Percentiles rank a stretch among this genome's conserved stretches.
Conservation (phyloP, 1,140 invertebrate species). For the Microplitis mediator region DNA sequence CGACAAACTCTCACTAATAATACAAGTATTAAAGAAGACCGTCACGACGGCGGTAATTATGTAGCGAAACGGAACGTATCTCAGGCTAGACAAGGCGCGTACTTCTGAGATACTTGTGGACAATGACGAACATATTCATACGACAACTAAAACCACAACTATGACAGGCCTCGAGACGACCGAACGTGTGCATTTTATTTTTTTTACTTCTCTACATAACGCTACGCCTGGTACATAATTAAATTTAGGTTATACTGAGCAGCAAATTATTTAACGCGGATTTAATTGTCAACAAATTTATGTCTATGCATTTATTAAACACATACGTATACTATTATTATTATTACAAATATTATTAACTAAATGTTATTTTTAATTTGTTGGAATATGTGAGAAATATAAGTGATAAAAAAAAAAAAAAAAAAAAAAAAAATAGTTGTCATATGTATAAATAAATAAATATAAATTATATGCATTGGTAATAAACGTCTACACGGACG, state of each 20-base stretch:
- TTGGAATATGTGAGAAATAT: no score
- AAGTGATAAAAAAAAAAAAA: no score
- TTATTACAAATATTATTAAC: no score
- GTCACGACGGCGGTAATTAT: slow-evolving; percentile 19
- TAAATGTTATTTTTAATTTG: no score
- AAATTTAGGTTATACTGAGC: slow-evolving; percentile 21
- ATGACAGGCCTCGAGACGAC: slow-evolving; percentile 5
- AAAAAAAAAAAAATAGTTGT: slow-evolving; percentile 38
- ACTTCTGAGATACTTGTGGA: slow-evolving; percentile 25
- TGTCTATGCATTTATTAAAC: slow-evolving; percentile 18
- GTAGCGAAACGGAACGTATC: slow-evolving; percentile 23
- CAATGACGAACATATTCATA: slow-evolving; percentile 24
- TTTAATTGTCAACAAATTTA: not conserved
- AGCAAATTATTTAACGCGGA: not conserved
- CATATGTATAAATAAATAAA: slow-evolving; percentile 3
- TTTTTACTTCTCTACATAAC: no score
- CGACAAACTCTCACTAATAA: slow-evolving; percentile 5
- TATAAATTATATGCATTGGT: slow-evolving; percentile 3
- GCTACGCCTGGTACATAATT: slow-evolving; percentile 18
- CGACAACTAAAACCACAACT: not conserved
- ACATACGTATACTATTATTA: no score
- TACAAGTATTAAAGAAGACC: not conserved
- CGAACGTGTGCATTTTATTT: not conserved
- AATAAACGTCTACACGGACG: not conserved
- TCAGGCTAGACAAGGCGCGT: slow-evolving; percentile 7